Evolutionary conservation across 2,888 invertebrate species (phyloP).

Genomic region (Perdita meconis): DNA sequence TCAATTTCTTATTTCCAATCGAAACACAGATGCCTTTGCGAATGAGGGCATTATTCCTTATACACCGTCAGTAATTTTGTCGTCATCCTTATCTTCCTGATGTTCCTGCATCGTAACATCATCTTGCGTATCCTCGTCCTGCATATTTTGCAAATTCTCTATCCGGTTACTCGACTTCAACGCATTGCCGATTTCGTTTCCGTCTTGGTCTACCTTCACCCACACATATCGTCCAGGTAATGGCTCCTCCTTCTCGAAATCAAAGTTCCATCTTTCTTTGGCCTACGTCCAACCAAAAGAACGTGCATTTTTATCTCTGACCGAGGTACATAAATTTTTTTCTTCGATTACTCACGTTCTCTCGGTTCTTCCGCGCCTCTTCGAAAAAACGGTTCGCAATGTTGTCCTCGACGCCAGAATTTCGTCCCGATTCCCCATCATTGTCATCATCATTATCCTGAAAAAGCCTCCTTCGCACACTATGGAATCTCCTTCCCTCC

Average conservation of each 20-base stretch:
- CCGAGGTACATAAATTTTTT: no score
- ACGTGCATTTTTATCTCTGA: no score
- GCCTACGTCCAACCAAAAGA: constrained; percentile 71
- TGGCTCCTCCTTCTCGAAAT: constrained; percentile 85
- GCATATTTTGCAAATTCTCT: constrained; percentile 30
- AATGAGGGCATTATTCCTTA: neutral
- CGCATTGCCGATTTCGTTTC: constrained; percentile 54
- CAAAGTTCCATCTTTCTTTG: constrained; percentile 86
- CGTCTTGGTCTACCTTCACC: constrained; percentile 78
- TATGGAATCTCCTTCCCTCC: constrained; percentile 65
- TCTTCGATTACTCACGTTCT: constrained; percentile 70
- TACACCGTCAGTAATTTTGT: constrained; percentile 34
- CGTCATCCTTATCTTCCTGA: constrained; percentile 21
- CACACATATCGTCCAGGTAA: constrained; percentile 85
- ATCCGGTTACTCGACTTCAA: constrained; percentile 24
- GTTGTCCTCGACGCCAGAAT: constrained; percentile 70
- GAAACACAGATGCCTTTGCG: neutral
- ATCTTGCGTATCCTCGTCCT: constrained; percentile 19
- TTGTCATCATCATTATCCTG: constrained; percentile 77
- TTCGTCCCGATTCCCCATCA: constrained; percentile 41
- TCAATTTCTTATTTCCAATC: neutral
- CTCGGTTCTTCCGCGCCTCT: constrained; percentile 67
- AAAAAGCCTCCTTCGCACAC: constrained; percentile 84
- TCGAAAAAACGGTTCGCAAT: constrained; percentile 71
- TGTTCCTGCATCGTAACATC: constrained; percentile 36